Percentiles rank a stretch among this genome's conserved stretches.
These are phyloP conservation scores for Rynchops niger DNA, from an alignment of 2,113 vertebrate genomes.

Conservation along the genomic window DNA sequence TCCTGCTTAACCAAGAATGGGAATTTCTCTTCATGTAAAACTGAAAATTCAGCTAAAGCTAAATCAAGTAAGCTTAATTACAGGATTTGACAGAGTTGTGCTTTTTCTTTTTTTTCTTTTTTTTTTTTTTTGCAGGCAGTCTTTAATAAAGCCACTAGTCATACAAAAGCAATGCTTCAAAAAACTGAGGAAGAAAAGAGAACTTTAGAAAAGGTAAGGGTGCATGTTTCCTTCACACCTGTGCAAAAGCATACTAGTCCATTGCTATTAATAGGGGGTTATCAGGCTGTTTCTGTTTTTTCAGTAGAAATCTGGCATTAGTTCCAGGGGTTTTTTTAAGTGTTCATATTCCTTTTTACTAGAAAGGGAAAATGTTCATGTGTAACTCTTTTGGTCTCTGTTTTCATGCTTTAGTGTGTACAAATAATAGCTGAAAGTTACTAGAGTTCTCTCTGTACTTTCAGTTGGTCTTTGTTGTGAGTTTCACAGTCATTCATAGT, in stretches of 20 bases:
- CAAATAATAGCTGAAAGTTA: neutral
- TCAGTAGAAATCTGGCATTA: neutral
- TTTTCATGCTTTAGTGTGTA: neutral
- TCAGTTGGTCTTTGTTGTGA: neutral
- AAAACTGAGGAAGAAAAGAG: slow-evolving; percentile 86
- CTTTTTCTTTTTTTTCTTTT: neutral
- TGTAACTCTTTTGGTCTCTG: neutral
- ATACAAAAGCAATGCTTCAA: slow-evolving; percentile 87
- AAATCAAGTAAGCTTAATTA: neutral
- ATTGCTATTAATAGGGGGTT: neutral
- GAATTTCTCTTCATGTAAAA: neutral
- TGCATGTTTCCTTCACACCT: neutral
- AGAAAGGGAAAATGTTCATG: neutral
- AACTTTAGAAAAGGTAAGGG: slow-evolving; percentile 87
- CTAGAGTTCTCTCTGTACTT: neutral
- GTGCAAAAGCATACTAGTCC: neutral
- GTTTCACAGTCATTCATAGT: neutral
- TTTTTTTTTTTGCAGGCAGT: slow-evolving; percentile 76
- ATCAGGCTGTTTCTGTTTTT: neutral
- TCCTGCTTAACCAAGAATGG: neutral
- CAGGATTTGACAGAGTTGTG: neutral
- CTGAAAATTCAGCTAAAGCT: neutral
- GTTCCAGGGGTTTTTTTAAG: fast-evolving
- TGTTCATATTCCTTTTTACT: neutral
- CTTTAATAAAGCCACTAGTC: slow-evolving; percentile 88